A percentile compares a stretch with the other conserved stretches of the same genome.
phyloP scores from a whole-genome alignment of 1,140 invertebrate species.

The Dendroctonus valens region DNA sequence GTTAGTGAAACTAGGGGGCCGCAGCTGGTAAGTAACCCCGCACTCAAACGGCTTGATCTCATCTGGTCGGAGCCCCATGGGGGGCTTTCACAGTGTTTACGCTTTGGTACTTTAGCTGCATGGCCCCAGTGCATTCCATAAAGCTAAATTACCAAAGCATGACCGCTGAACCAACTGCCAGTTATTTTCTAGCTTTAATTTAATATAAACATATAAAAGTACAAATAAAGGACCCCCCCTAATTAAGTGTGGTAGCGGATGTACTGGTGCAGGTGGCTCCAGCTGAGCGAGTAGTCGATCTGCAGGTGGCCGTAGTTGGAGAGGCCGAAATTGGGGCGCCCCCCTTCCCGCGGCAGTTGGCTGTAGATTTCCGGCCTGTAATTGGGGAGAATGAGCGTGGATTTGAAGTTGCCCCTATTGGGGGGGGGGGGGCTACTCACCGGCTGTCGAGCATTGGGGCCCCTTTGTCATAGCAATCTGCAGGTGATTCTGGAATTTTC shows the following conservation, averaged over 20 bases:
- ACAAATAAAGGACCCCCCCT: too few species aligned
- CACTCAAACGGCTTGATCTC: too few species aligned
- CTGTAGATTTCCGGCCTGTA: conserved; percentile 40
- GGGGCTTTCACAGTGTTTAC: conserved; percentile 46
- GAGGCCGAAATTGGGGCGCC: conserved; percentile 58
- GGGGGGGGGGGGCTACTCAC: too few species aligned
- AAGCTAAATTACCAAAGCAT: conserved; percentile 94
- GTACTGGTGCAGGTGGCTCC: conserved; percentile 56
- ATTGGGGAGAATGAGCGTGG: neutral
- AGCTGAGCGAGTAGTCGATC: conserved; percentile 73
- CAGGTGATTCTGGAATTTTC: too few species aligned
- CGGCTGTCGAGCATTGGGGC: too few species aligned
- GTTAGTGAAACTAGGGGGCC: too few species aligned
- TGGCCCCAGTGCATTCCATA: conserved; percentile 77
- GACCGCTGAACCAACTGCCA: conserved; percentile 33
- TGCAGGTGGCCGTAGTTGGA: conserved; percentile 69
- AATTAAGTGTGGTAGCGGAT: conserved; percentile 36
- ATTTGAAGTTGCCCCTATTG: too few species aligned
- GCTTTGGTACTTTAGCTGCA: conserved; percentile 97
- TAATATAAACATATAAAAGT: too few species aligned
- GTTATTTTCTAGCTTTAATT: too few species aligned
- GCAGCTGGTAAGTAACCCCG: too few species aligned
- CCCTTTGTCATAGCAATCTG: too few species aligned
- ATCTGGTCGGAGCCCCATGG: too few species aligned
- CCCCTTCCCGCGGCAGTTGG: conserved; percentile 12